These are phyloP conservation scores for Lissonota sp. DNA, from an alignment of 2,888 invertebrate genomes.

Conservation along the genomic window DNA sequence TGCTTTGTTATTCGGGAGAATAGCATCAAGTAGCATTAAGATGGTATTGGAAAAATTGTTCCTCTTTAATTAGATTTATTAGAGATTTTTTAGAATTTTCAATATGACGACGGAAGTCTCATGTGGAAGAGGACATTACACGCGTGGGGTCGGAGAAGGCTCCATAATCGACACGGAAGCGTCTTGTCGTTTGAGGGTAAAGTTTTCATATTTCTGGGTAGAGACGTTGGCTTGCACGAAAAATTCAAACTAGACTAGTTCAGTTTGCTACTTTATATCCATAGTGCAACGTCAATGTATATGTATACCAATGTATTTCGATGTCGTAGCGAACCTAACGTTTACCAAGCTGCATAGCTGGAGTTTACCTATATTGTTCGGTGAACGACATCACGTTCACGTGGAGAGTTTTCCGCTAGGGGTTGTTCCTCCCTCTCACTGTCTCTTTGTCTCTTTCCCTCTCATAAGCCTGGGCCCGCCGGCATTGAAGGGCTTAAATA, in stretches of 20 bases:
- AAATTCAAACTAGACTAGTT: slow-evolving; percentile 38
- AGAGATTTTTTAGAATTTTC: too few relatives aligned
- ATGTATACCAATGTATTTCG: slow-evolving; percentile 10
- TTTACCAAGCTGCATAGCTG: slow-evolving; percentile 40
- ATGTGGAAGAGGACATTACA: background rate
- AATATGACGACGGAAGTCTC: too few relatives aligned
- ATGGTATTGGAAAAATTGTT: too few relatives aligned
- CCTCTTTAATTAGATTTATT: too few relatives aligned
- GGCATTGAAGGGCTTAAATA: slow-evolving; percentile 72
- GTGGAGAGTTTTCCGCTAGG: slow-evolving; percentile 56
- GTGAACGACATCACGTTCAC: slow-evolving; percentile 62
- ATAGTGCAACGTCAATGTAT: slow-evolving; percentile 10
- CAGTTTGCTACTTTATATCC: background rate
- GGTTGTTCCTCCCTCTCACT: slow-evolving; percentile 11
- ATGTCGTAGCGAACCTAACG: slow-evolving; percentile 41
- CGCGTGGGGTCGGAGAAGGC: slow-evolving; percentile 20
- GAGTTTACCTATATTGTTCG: slow-evolving; percentile 52
- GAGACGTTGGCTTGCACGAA: slow-evolving; percentile 37
- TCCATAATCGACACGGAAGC: slow-evolving; percentile 54
- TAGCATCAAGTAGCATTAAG: too few relatives aligned
- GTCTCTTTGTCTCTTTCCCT: slow-evolving; percentile 17
- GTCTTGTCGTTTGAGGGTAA: slow-evolving; percentile 55
- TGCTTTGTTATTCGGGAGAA: too few relatives aligned
- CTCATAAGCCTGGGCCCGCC: slow-evolving; percentile 53
- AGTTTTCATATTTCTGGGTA: slow-evolving; percentile 62